Evolutionary conservation across 2,888 invertebrate genomes (phyloP), one percentile per base, ranked within the genome.

Genomic region (Amphipoea oculea): DNA sequence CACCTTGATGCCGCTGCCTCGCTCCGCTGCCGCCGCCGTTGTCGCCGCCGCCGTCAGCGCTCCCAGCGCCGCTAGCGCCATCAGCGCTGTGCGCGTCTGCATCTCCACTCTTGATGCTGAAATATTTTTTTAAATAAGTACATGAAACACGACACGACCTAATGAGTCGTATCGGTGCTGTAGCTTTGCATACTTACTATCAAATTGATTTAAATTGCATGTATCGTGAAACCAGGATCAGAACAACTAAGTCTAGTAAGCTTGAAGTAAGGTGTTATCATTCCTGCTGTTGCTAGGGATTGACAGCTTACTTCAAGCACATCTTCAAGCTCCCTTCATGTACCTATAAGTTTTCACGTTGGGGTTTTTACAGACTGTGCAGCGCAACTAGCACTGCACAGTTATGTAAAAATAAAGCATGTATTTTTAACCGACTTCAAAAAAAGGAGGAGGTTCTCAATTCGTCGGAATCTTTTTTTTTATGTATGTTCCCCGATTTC

Each of bases 101-200:
- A 96, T 96, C 95, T 94, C 94, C 92, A 91, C 92, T 92, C 82
- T 92, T 92, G 96, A 96, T 96, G 96, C 96, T 96, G 87, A 51
- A 73, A 77, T 54, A 6, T n/a, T 42, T 71, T 71, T 42, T 71
- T 11, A 1, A 9, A 66, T 45, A 66, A 45, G 17, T 51, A 51
- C 20, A n/a, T 66, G 29, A 51, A 40, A 66, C 42, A 65, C 14
- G 7, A 66, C 42, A 65, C 14, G 7, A 14, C 63, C n/a, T 9
- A 29, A 20, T 54, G 14, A 57, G 29, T 51, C 7, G 23, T 77
- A 12, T 2, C 12, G 12, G 42, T 63, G 17, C 17, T 42, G 6
- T 42, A 29, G 20, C 29, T 74, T 73, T 51, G n/a, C 9, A 42
- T 36, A 36, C 36, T 2, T n/a, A n/a, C n/a, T 17, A 60, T 12